phyloP scores from a whole-genome alignment of 2,113 vertebrate genomes.

The Nestor notabilis region DNA sequence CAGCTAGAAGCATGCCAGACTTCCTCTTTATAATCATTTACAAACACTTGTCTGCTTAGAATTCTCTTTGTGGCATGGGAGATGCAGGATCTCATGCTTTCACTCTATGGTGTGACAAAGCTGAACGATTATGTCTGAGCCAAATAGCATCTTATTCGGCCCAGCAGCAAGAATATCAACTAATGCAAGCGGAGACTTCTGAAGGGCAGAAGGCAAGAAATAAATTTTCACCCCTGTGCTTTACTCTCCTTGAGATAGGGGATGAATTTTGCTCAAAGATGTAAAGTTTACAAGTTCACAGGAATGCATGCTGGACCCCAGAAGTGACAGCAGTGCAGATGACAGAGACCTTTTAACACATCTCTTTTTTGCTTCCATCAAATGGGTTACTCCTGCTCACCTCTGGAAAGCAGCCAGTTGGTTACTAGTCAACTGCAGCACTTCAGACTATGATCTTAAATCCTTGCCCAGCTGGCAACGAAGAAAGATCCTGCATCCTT shows the following conservation, averaged over 20 bases:
- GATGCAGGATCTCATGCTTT: not conserved
- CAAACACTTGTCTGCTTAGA: not conserved
- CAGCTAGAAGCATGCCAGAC: not conserved
- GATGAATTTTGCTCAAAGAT: not conserved
- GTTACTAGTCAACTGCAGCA: not conserved
- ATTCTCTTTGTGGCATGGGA: not conserved
- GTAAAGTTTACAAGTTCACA: not conserved
- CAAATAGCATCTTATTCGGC: not conserved
- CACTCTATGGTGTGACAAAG: accelerated
- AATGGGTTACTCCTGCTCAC: not conserved
- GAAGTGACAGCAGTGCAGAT: not conserved
- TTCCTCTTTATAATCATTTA: accelerated
- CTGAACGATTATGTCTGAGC: accelerated
- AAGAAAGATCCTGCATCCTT: not conserved
- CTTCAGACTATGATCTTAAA: not conserved
- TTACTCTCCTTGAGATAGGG: not conserved
- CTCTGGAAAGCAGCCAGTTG: not conserved
- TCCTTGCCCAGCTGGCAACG: not conserved
- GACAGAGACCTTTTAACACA: not conserved
- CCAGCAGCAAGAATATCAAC: not conserved
- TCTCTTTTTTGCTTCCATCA: not conserved
- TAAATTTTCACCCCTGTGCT: not conserved
- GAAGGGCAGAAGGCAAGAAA: not conserved
- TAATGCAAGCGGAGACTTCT: not conserved
- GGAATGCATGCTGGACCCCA: too few relatives aligned